Evolutionary conservation across 2,888 invertebrate species (phyloP).

Genomic region (Caenorhabditis sp.): DNA sequence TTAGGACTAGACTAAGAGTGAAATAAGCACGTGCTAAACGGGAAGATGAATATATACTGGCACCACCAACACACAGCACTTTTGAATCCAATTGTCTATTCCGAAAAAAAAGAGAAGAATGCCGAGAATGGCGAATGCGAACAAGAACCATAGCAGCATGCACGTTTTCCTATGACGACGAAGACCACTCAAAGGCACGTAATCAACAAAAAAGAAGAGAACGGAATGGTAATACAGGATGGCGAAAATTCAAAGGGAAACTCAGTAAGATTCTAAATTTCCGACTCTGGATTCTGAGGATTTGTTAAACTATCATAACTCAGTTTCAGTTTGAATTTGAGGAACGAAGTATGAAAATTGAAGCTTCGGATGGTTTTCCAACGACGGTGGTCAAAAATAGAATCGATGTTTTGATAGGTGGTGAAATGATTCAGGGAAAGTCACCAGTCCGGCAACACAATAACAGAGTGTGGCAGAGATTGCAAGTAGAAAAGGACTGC

Average conservation of each 20-base stretch:
- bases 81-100: constrained; percentile 53
- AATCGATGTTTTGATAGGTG: background rate
- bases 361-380: background rate
- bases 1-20: background rate
- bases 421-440: constrained; percentile 30
- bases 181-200: background rate
- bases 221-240: constrained; percentile 12
- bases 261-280: too few species aligned
- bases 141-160: constrained; percentile 35
- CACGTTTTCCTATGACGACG: constrained; percentile 9
- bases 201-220: constrained; percentile 35
- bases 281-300: background rate
- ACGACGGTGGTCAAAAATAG: constrained; percentile 8
- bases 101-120: constrained; percentile 24
- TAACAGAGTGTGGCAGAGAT: constrained; percentile 44
- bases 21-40: constrained; percentile 35
- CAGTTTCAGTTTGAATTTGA: constrained; percentile 2
- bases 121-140: constrained; percentile 23
- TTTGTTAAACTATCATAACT: background rate
- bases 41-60: constrained; percentile 14
- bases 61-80: constrained; percentile 19
- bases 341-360: background rate
- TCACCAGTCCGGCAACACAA: constrained; percentile 47
- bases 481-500: constrained; percentile 22
- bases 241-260: constrained; percentile 3